Evolutionary conservation across 2,888 invertebrate species (phyloP).

Genomic region (Ypsolopha scabrella): DNA sequence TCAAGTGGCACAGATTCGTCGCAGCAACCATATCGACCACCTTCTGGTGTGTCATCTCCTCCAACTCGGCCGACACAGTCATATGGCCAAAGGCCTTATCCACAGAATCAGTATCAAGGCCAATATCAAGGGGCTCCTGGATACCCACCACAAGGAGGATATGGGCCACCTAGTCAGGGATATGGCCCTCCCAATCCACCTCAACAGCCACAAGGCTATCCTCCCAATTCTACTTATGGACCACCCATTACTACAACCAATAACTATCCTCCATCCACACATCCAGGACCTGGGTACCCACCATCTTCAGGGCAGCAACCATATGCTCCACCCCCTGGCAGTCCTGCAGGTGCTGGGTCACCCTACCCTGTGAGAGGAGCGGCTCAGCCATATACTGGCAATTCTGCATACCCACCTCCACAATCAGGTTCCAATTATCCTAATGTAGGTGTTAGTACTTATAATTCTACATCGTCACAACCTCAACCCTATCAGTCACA

Average conservation of each 20-base stretch:
- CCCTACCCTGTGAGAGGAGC: constrained; percentile 57
- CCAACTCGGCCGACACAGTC: constrained; percentile 75
- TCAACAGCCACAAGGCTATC: constrained; percentile 75
- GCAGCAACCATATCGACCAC: constrained; percentile 60
- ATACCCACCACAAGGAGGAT: constrained; percentile 77
- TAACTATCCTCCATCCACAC: constrained; percentile 68
- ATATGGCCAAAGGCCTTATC: constrained; percentile 76
- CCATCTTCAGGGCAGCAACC: constrained; percentile 58
- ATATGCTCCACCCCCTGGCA: constrained; percentile 61
- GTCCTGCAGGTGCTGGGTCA: constrained; percentile 48
- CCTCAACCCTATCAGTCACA: constrained; percentile 63
- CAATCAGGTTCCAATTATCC: constrained; percentile 52
- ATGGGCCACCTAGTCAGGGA: constrained; percentile 76
- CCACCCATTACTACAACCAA: constrained; percentile 72
- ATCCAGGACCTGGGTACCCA: constrained; percentile 57
- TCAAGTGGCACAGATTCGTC: constrained; percentile 50
- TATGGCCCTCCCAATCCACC: constrained; percentile 73
- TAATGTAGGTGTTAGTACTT: constrained; percentile 58
- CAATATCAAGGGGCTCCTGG: constrained; percentile 69
- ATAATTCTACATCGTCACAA: constrained; percentile 58
- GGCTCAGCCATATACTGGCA: constrained; percentile 58
- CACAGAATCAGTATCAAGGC: constrained; percentile 75
- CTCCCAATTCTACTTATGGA: constrained; percentile 73
- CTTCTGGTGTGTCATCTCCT: constrained; percentile 61
- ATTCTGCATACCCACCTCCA: constrained; percentile 56